A percentile compares a stretch with the other conserved stretches of the same genome.
phyloP scores from a whole-genome alignment of 2,797 vertebrate genomes.

The Eospalax fontanierii region DNA sequence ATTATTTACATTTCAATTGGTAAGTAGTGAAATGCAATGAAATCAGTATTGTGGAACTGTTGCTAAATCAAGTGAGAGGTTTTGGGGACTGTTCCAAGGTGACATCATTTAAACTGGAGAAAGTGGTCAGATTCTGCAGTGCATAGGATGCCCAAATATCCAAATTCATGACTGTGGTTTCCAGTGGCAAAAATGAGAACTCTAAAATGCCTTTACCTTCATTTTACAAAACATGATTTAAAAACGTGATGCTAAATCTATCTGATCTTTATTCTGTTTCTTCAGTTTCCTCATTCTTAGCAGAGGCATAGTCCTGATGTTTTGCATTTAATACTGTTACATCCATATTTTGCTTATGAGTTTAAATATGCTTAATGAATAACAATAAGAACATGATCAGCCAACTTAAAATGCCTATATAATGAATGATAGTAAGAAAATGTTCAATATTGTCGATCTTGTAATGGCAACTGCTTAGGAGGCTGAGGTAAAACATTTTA shows the following conservation, averaged over 20 bases:
- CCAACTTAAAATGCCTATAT: background rate
- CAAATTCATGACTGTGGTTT: background rate
- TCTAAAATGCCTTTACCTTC: background rate
- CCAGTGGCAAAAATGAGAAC: background rate
- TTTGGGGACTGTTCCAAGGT: background rate
- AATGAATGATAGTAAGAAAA: background rate
- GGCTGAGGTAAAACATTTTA: background rate
- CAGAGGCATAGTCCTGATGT: background rate
- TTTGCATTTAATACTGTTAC: background rate
- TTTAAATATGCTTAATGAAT: slow-evolving; percentile 9
- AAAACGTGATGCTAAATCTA: background rate
- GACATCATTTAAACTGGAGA: background rate
- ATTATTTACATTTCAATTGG: background rate
- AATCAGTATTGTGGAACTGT: background rate
- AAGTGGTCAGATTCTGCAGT: background rate
- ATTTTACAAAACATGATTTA: slow-evolving; percentile 4
- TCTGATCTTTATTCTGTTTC: background rate
- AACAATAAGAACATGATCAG: slow-evolving; percentile 48
- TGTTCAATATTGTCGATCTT: background rate
- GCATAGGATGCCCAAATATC: background rate
- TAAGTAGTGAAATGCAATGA: background rate
- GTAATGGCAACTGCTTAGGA: background rate
- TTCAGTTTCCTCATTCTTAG: slow-evolving; percentile 34
- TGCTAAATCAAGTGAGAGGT: background rate
- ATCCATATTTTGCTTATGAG: slow-evolving; percentile 20